phyloP scores from a whole-genome alignment of 2,888 invertebrate genomes.

The Clivina fossor region DNA sequence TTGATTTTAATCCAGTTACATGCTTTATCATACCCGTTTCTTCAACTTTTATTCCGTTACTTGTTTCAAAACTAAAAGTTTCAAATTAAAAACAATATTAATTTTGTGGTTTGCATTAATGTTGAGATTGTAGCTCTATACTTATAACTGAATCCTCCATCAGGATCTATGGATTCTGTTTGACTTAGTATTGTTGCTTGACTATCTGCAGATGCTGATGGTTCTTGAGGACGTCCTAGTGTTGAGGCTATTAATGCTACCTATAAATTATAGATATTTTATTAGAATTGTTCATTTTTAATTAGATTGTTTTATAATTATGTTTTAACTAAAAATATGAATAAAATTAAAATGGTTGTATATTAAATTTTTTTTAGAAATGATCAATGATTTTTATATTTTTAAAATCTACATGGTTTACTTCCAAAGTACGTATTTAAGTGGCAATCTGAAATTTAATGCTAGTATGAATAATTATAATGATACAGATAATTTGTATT shows the following conservation, averaged over 20 bases:
- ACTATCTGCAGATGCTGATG: constrained; percentile 49
- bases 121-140: constrained; percentile 36
- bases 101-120: constrained; percentile 3
- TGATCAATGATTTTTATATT: no score
- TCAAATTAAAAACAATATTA: background rate
- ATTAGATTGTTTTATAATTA: no score
- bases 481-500: no score
- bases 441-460: no score
- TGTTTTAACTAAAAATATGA: no score
- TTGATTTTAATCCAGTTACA: constrained; percentile 53
- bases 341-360: no score
- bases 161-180: constrained; percentile 52
- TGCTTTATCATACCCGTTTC: constrained; percentile 71
- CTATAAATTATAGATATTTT: background rate
- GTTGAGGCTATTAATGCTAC: background rate
- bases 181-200: constrained; percentile 56
- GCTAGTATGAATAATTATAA: no score
- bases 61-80: constrained; percentile 73
- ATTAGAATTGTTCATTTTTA: no score
- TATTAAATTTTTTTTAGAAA: no score
- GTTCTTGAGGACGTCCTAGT: constrained; percentile 31
- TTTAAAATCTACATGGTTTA: no score
- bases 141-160: constrained; percentile 57
- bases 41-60: constrained; percentile 75
- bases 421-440: no score